Evolutionary conservation across 2,888 invertebrate species (phyloP).

Genomic region (Hemistola chrysoprasaria): DNA sequence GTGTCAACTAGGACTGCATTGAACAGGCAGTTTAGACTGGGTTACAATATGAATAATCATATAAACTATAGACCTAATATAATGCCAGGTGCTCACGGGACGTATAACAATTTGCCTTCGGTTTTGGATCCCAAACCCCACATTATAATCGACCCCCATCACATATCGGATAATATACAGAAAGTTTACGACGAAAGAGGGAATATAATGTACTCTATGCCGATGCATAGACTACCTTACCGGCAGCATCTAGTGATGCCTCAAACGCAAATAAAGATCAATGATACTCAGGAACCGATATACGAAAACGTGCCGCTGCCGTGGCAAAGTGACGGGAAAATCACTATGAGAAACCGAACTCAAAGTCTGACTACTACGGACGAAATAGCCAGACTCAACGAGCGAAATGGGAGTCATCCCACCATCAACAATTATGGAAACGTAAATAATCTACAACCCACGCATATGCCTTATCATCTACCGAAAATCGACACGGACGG

Average conservation of each 20-base stretch:
- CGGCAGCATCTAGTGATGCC: conserved; percentile 77
- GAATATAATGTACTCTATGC: conserved; percentile 85
- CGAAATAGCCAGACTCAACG: conserved; percentile 76
- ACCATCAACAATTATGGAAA: conserved; percentile 52
- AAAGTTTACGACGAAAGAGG: conserved; percentile 84
- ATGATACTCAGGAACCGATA: conserved; percentile 86
- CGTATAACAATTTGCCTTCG: conserved; percentile 87
- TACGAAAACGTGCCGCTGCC: conserved; percentile 91
- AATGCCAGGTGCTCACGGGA: conserved; percentile 84
- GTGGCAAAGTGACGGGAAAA: conserved; percentile 73
- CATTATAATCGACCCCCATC: conserved; percentile 82
- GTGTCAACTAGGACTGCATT: conserved; percentile 87
- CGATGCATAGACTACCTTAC: conserved; percentile 70
- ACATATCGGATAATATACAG: conserved; percentile 82
- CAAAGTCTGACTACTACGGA: conserved; percentile 88
- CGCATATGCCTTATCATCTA: conserved; percentile 42
- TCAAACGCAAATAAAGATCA: conserved; percentile 60
- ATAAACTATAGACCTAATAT: conserved; percentile 52
- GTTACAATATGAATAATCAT: conserved; percentile 63
- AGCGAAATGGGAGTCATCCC: conserved; percentile 65
- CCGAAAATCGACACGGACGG: conserved; percentile 51
- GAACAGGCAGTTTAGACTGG: conserved; percentile 66
- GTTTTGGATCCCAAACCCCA: conserved; percentile 75
- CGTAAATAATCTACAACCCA: conserved; percentile 35
- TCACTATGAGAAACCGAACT: conserved; percentile 73